Evolutionary conservation across 2,113 vertebrate species (phyloP), one percentile per base, ranked within the genome.

Genomic region (Pterocles orientalis): DNA sequence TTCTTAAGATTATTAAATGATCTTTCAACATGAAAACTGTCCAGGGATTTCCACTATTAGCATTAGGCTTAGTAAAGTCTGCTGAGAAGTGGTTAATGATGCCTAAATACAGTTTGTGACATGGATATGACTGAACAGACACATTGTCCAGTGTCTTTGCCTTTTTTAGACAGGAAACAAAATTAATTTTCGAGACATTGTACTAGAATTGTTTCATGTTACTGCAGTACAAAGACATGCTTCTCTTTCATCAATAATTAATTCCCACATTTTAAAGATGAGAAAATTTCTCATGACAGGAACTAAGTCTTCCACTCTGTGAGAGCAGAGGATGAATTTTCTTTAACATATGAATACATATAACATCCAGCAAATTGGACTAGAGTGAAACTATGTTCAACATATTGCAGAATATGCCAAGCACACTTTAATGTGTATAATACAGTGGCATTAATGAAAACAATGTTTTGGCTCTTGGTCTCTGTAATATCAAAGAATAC

Each of bases 191-290:
- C 36, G 79, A 69, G 50, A 84, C 62, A 47, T 5, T 69, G 73
- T 33, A 65, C 53, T 65, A 62, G 41, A 73, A 85, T 70, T 65
- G 62, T 84, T 90, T 84, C 70, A 94, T 91, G 61, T 92, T 94
- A 69, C 34, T 65, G 53, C 12, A 71, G 31, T 48, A 92, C 64
- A 91, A 94, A 93, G 69, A 84, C 0, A 3, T 29, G 14, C 28
- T 94, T 92, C 86, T 82, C 21, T 82, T 71, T 84, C 45, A 61
- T 94, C 82, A 95, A 87, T 82, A 87, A 95, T 81, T 94, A 75
- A 89, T 89, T 95, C 61, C 29, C 3, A 26, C 39, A 69, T 90
- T 82, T 90, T 76, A 84, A 91, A 91, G 41, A 86, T 43, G 57
- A 88, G 69, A 92, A 77, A 72, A 88, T 62, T 51, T 77, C n/a